Percentiles rank a stretch among this genome's conserved stretches.
Conservation (phyloP, 2,888 invertebrate genomes). For the Sminthurides aquaticus region DNA sequence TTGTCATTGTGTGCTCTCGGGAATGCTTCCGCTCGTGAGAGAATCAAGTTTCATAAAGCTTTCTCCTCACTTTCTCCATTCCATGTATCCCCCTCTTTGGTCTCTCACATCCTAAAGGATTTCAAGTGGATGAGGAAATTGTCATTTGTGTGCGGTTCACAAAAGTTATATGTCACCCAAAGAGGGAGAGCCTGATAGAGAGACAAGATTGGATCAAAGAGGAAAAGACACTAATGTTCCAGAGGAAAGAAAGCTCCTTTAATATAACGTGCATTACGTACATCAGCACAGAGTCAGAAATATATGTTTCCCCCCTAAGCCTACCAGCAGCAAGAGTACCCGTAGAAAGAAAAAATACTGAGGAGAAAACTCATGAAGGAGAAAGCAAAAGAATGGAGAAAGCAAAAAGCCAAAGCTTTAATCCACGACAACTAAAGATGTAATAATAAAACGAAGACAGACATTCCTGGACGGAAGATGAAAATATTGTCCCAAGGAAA, state of each 20-base stretch:
- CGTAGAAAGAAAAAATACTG: no score
- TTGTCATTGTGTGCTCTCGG: background rate
- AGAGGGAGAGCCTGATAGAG: background rate
- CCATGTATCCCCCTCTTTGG: no score
- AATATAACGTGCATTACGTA: no score
- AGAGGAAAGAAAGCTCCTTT: background rate
- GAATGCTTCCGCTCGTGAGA: no score
- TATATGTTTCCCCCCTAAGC: background rate
- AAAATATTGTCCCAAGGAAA: slow-evolving; percentile 19
- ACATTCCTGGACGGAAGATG: slow-evolving; percentile 10
- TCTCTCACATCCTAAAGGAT: no score
- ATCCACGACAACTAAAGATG: slow-evolving; percentile 7
- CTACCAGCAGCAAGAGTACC: background rate
- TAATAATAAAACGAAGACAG: slow-evolving; percentile 10
- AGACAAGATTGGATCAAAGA: background rate
- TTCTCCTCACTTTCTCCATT: no score
- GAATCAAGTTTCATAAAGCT: no score
- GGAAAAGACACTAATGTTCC: background rate
- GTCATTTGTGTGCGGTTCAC: background rate
- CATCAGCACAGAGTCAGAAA: background rate
- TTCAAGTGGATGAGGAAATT: background rate
- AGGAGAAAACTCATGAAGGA: background rate
- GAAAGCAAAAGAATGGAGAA: slow-evolving; percentile 1
- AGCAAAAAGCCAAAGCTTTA: background rate
- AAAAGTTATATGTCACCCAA: background rate